These are phyloP conservation scores for Acanthoscelides obtectus DNA, from an alignment of 2,888 invertebrate genomes.

Conservation along the genomic window DNA sequence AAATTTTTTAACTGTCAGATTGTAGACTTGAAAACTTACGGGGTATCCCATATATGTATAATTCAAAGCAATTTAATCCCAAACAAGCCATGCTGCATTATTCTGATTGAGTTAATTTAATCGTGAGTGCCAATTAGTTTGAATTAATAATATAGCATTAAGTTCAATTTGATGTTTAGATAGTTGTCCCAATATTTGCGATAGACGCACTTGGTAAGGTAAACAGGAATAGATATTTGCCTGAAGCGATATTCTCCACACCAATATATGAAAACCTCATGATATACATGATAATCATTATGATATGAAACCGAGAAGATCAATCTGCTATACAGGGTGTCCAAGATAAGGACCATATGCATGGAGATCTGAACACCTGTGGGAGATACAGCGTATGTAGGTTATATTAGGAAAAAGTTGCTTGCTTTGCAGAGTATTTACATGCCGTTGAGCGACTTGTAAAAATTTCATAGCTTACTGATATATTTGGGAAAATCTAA, in stretches of 20 bases:
- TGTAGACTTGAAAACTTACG: neutral
- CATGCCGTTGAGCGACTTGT: too few species aligned
- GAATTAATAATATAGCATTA: slow-evolving; percentile 20
- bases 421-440: too few species aligned
- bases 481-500: too few species aligned
- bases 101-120: slow-evolving; percentile 13
- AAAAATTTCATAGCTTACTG: too few species aligned
- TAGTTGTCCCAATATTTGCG: slow-evolving; percentile 23
- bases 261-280: neutral
- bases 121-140: slow-evolving; percentile 17
- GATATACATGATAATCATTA: neutral
- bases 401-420: too few species aligned
- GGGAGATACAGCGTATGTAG: too few species aligned
- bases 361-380: too few species aligned
- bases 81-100: neutral
- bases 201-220: slow-evolving; percentile 14
- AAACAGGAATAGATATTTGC: slow-evolving; percentile 14
- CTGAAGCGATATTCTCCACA: slow-evolving; percentile 2
- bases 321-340: too few species aligned
- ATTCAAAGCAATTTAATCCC: neutral
- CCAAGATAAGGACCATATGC: too few species aligned
- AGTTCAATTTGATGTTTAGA: slow-evolving; percentile 22
- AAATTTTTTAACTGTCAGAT: neutral
- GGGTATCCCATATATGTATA: too few species aligned
- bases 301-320: too few species aligned